Base-by-base conservation (phyloP, 2,888 invertebrate genomes). In the Cantharis rufa region DNA sequence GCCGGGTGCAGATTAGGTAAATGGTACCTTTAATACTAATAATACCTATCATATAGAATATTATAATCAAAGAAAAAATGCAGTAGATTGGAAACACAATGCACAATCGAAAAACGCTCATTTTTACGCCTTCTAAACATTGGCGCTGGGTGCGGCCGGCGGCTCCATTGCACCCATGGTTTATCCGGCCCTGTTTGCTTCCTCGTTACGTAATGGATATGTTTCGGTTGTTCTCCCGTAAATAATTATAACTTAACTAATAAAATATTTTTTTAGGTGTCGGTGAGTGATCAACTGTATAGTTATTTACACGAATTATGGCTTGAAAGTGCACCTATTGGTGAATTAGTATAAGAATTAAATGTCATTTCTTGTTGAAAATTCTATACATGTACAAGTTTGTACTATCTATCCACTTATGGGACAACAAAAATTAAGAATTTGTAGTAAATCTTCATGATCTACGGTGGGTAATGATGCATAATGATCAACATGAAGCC, bases 271-370 rank as follows among this genome's bases (percentile, higher is more conserved):
- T n/a, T 75, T 16, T 69, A 99, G 92, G 98, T 95, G 79, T 92
- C 98, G 10, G 98, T 99, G 10, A 97, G 97, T 84, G 96, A 96
- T 88, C 92, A 94, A 83, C 91, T 99, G 75, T 99, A 98, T 90
- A 94, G 92, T 83, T 99, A 97, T 88, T 96, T 99, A 82, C 98
- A 99, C 86, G 94, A 95, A 84, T 89, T 99, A 87, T 99, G 99
- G 99, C 92, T 99, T 32, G 94, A 96, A 86, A 98, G 97, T 89
- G 98, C 98, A 48, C 99, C 99, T 0, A 98, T 99, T 83, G 98
- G 98, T 69, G 98, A 98, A 88, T 91, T 99, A 24, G 96, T 94
- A 87, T 97, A 83, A 63, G 3, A 16, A 18, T 63, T n/a, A 48
- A n/a, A 7, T 48, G n/a, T 7, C n/a, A 9, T 48, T 48, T 48